These are phyloP conservation scores for Pantelozetes paolii DNA, from an alignment of 2,888 invertebrate genomes.

Conservation along the genomic window DNA sequence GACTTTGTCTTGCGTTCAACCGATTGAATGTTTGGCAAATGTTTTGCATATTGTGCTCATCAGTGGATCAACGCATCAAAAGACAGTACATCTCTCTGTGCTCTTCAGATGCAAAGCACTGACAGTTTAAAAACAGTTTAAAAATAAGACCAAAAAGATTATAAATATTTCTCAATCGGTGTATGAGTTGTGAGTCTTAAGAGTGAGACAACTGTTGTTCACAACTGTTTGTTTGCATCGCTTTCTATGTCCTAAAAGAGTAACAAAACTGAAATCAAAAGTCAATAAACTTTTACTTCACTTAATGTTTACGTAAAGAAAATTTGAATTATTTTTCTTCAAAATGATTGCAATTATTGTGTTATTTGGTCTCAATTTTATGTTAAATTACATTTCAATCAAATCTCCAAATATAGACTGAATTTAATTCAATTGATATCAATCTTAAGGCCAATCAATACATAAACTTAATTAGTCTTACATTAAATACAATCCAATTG, in stretches of 20 bases:
- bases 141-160: constrained; percentile 18
- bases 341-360: too few species aligned
- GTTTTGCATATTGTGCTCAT: constrained; percentile 24
- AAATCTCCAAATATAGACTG: too few species aligned
- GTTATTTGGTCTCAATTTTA: too few species aligned
- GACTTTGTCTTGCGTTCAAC: not conserved
- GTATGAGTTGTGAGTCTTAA: not conserved
- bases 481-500: not conserved
- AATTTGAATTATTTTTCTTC: too few species aligned
- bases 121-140: not conserved
- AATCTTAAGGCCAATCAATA: too few species aligned
- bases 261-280: constrained; percentile 8
- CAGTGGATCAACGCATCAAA: constrained; percentile 1
- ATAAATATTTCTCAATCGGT: not conserved
- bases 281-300: constrained; percentile 24
- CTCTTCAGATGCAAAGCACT: not conserved
- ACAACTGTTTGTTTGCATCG: not conserved
- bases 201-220: constrained; percentile 4
- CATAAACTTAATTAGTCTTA: not conserved
- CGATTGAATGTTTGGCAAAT: constrained; percentile 17
- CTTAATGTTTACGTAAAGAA: not conserved
- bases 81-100: not conserved
- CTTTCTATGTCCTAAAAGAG: constrained; percentile 21
- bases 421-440: too few species aligned
- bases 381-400: too few species aligned